phyloP scores from a whole-genome alignment of 2,113 vertebrate species.

The Festucalex cinctus region DNA sequence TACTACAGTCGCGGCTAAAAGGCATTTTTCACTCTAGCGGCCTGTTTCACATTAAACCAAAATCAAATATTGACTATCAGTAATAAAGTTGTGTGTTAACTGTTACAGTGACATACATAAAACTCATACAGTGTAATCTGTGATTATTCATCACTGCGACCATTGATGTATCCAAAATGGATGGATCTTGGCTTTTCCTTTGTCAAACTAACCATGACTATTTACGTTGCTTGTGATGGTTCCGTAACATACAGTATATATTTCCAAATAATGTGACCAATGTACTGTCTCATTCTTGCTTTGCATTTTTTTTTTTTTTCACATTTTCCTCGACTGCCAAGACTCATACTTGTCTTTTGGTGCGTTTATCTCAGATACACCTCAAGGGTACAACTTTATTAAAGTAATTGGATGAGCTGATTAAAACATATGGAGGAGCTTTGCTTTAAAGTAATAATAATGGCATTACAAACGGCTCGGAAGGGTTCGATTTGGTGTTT shows the following conservation, averaged over 20 bases:
- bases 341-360: not conserved
- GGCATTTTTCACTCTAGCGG: too few relatives aligned
- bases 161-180: too few relatives aligned
- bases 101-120: not conserved
- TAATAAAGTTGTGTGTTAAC: not conserved
- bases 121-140: too few relatives aligned
- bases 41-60: too few relatives aligned
- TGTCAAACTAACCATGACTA: too few relatives aligned
- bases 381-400: slow-evolving; percentile 21
- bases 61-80: not conserved
- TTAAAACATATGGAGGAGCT: slow-evolving; percentile 38
- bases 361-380: slow-evolving; percentile 5
- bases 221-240: too few relatives aligned
- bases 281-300: not conserved
- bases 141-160: too few relatives aligned
- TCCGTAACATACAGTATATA: too few relatives aligned
- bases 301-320: not conserved
- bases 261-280: too few relatives aligned
- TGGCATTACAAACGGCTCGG: slow-evolving; percentile 22
- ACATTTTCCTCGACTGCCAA: not conserved
- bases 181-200: too few relatives aligned
- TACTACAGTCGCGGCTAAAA: too few relatives aligned
- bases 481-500: slow-evolving; percentile 27
- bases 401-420: slow-evolving; percentile 28
- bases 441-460: slow-evolving; percentile 32